Conservation (phyloP, 2,113 vertebrate species). For the Hystrix cristata region DNA sequence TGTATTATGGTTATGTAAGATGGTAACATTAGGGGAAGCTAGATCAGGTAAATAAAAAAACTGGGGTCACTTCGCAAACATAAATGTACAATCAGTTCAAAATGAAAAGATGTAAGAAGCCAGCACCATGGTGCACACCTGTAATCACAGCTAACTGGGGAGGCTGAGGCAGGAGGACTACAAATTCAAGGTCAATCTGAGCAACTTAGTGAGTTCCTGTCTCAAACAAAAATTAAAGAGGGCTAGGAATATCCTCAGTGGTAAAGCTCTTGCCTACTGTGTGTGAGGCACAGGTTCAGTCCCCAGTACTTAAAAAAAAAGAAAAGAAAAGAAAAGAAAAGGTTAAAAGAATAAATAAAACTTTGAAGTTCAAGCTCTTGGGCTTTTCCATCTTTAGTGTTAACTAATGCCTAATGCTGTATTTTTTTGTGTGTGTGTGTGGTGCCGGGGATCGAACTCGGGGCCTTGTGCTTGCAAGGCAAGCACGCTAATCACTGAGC, state of each 20-base stretch:
- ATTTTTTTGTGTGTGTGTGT: too few relatives aligned
- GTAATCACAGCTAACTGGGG: background rate
- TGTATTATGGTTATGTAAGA: background rate
- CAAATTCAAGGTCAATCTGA: background rate
- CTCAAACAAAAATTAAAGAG: background rate
- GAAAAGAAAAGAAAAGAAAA: too few relatives aligned
- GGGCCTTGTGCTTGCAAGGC: too few relatives aligned
- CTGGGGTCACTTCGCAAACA: background rate
- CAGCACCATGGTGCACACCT: background rate
- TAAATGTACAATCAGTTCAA: slow-evolving; percentile 12
- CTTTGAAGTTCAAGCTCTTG: slow-evolving; percentile 7
- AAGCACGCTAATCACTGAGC: too few relatives aligned
- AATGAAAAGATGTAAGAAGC: background rate
- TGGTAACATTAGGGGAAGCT: background rate
- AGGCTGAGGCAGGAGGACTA: background rate
- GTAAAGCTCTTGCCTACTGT: background rate
- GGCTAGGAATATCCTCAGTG: background rate
- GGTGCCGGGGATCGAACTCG: too few relatives aligned
- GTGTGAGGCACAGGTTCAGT: background rate
- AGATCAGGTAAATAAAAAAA: background rate
- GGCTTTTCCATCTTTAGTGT: background rate
- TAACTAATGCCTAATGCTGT: background rate
- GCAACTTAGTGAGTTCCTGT: background rate
- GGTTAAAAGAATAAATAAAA: background rate
- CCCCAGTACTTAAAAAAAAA: background rate